Percentiles rank a stretch among this genome's conserved stretches.
phyloP scores from a whole-genome alignment of 23 tunicate species.

The Corella eumyota region DNA sequence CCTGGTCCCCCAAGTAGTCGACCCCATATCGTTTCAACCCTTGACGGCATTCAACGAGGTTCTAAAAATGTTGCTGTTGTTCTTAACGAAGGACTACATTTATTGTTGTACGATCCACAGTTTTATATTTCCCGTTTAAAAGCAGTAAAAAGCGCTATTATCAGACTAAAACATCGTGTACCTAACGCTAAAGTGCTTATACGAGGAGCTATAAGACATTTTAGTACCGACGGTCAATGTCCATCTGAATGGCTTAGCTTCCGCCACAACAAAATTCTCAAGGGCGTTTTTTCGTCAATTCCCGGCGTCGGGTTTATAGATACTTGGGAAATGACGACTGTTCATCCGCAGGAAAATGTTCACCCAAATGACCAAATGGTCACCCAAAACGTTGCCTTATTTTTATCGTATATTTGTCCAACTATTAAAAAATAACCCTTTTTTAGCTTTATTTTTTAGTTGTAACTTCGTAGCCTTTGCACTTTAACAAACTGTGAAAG shows the following conservation, averaged over 20 bases:
- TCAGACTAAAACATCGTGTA: slow-evolving; percentile 1
- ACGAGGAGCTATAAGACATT: neutral
- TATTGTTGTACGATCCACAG: slow-evolving; percentile 10
- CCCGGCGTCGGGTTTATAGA: slow-evolving; percentile 7
- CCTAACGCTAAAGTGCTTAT: slow-evolving; percentile 11
- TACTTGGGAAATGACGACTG: slow-evolving; percentile 22
- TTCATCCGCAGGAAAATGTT: neutral
- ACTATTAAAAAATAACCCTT: too few species aligned
- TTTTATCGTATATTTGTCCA: neutral
- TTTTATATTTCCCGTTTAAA: slow-evolving; percentile 14
- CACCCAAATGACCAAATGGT: neutral
- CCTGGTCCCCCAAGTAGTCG: slow-evolving; percentile 39
- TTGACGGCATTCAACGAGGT: slow-evolving; percentile 5
- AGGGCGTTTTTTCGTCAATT: slow-evolving; percentile 1
- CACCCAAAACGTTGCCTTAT: neutral
- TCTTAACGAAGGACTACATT: slow-evolving; percentile 26
- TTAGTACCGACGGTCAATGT: neutral
- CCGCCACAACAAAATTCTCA: slow-evolving; percentile 3
- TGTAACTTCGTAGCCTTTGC: too few species aligned
- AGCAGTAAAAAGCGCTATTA: slow-evolving; percentile 14
- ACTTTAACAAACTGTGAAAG: too few species aligned
- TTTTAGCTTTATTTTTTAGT: too few species aligned
- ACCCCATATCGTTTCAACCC: slow-evolving; percentile 34
- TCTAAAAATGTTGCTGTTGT: slow-evolving; percentile 8
- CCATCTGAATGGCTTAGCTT: slow-evolving; percentile 14